These are phyloP conservation scores for Helicoverpa armigera DNA, from an alignment of 1,140 invertebrate species.

Conservation along the genomic window DNA sequence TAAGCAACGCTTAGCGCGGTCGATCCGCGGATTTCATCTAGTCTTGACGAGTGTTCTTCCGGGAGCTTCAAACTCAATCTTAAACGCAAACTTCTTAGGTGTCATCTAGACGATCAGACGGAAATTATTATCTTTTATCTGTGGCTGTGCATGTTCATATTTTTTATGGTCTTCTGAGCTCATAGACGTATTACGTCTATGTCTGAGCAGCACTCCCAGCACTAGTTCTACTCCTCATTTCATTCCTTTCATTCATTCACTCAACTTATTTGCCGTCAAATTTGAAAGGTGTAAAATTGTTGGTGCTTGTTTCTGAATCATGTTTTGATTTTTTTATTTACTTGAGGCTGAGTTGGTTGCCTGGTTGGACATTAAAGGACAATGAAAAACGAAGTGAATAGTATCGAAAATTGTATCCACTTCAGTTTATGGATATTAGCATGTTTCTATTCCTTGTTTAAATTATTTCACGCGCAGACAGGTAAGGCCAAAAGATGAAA, in stretches of 20 bases:
- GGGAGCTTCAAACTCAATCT: too few relatives aligned
- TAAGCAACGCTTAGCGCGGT: too few relatives aligned
- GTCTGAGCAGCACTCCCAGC: too few relatives aligned
- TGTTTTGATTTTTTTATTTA: constrained; percentile 8
- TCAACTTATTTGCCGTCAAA: constrained; percentile 58
- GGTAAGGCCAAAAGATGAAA: constrained; percentile 59
- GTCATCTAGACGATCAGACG: too few relatives aligned
- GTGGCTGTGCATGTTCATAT: too few relatives aligned
- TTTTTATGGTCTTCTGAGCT: too few relatives aligned
- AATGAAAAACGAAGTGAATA: constrained; percentile 66
- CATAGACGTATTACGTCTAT: too few relatives aligned
- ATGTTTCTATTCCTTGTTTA: constrained; percentile 77
- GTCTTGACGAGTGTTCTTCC: too few relatives aligned
- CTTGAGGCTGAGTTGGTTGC: constrained; percentile 20
- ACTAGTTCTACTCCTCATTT: neutral
- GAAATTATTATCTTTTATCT: too few relatives aligned
- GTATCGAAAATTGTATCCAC: constrained; percentile 69
- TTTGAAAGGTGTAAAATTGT: constrained; percentile 52
- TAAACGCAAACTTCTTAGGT: too few relatives aligned
- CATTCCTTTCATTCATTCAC: neutral
- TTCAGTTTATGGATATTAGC: constrained; percentile 76
- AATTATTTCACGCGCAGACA: constrained; percentile 72
- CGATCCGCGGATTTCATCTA: too few relatives aligned
- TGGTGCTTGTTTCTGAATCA: constrained; percentile 17
- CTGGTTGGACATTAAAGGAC: constrained; percentile 33